Percentiles rank a stretch among this genome's conserved stretches.
phyloP scores from a whole-genome alignment of 2,888 invertebrate species.

The Drosophila prostipennis region DNA sequence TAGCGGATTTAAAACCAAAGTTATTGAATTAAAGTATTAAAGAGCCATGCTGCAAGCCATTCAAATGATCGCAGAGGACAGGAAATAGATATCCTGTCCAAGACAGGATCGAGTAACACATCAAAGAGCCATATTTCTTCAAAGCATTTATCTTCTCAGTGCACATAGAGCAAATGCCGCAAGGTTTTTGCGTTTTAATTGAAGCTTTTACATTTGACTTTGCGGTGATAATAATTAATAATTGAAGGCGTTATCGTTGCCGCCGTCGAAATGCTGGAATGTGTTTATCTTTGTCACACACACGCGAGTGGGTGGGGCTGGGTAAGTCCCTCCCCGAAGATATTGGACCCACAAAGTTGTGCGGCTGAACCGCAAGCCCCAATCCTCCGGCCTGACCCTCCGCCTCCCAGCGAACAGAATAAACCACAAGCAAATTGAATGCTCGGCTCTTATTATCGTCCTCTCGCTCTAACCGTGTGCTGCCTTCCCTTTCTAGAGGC shows the following conservation, averaged over 20 bases:
- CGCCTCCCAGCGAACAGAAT: constrained; percentile 42
- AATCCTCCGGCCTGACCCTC: neutral
- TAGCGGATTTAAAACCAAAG: too few species aligned
- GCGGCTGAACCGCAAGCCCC: constrained; percentile 51
- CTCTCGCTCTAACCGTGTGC: neutral
- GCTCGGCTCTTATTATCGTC: constrained; percentile 12
- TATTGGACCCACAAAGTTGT: constrained; percentile 38
- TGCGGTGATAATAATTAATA: constrained; percentile 73
- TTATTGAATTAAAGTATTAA: too few species aligned
- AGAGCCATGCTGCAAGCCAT: too few species aligned
- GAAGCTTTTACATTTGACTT: constrained; percentile 76
- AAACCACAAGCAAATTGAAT: constrained; percentile 68
- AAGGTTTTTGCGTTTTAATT: constrained; percentile 53
- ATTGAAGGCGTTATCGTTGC: constrained; percentile 57
- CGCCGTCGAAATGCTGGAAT: constrained; percentile 45
- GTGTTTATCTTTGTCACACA: constrained; percentile 55
- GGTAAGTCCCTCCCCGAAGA: neutral
- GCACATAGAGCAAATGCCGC: neutral
- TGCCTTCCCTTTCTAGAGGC: neutral
- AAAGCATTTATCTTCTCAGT: neutral
- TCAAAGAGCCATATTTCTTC: neutral
- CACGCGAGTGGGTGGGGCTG: neutral
- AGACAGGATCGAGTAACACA: neutral
- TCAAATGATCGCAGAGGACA: too few species aligned
- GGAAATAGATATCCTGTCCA: too few species aligned